Evolutionary conservation across 2,888 invertebrate species (phyloP).

Genomic region (Caenorhabditis becei): DNA sequence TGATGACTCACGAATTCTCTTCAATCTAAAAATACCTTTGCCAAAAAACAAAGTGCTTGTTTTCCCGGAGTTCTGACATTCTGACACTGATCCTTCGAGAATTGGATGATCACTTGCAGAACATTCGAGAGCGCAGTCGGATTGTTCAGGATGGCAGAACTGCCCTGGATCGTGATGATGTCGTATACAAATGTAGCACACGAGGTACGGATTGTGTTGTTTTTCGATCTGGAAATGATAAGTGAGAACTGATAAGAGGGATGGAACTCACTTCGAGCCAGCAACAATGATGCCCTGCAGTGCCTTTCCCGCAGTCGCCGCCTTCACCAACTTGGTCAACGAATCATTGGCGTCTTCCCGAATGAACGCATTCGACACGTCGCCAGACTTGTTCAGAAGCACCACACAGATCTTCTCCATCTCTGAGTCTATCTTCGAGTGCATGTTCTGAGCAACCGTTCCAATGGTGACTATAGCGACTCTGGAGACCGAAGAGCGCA

Average conservation of each 20-base stretch:
- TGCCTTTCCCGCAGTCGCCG: conserved; percentile 85
- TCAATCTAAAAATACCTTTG: conserved; percentile 41
- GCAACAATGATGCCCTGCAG: conserved; percentile 82
- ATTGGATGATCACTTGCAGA: conserved; percentile 63
- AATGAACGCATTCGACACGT: conserved; percentile 94
- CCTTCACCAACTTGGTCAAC: conserved; percentile 89
- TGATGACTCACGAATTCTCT: neutral
- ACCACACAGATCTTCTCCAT: conserved; percentile 72
- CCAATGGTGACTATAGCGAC: conserved; percentile 90
- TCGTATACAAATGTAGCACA: conserved; percentile 86
- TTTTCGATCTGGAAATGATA: conserved; percentile 86
- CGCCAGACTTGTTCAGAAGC: conserved; percentile 82
- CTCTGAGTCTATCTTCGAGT: conserved; percentile 85
- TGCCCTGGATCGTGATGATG: conserved; percentile 87
- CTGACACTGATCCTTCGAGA: conserved; percentile 66
- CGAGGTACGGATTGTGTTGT: conserved; percentile 90
- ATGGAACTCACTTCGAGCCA: conserved; percentile 77
- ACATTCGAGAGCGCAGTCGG: conserved; percentile 46
- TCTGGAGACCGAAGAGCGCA: conserved; percentile 93
- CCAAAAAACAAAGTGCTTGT: conserved; percentile 62
- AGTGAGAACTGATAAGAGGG: neutral
- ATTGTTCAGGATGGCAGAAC: conserved; percentile 85
- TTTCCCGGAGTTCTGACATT: conserved; percentile 67
- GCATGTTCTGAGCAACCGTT: conserved; percentile 87
- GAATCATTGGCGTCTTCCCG: conserved; percentile 91